Base-by-base conservation (phyloP, 2,797 vertebrate genomes). In the Ptychobarbus kaznakovi region DNA sequence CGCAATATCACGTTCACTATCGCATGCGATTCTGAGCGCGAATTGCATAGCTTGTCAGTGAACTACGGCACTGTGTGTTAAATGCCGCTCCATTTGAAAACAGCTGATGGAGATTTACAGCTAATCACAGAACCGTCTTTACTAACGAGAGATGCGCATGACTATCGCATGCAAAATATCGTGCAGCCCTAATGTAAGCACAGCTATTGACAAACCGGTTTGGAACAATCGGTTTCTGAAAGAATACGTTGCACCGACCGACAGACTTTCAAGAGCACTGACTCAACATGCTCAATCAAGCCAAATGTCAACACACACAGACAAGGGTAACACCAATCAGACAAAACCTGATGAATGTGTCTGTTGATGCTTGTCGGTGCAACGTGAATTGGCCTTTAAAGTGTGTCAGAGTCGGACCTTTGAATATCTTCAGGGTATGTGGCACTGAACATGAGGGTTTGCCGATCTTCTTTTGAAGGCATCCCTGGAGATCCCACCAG, bases 361-460 rank as follows among this genome's bases (percentile, higher is more conserved):
- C 6, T 63, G 61, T 12, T 12, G n/a, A 25, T 4, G 10, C 13
- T 10, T 58, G 56, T n/a, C 11, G 4, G 11, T 13, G 13, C 63
- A 65, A 32, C 0, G 6, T 65, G 28, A 65, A 32, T 65, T 32
- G 63, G 6, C 63, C 28, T 32, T 42, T 69, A 78, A 66, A 74
- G 46, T 3, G 40, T 4, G 5, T 10, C 2, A 15, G 20, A 83
- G 25, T 8, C 82, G 83, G 87, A 98, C 98, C 94, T 97, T 80
- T 96, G 97, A 88, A 99, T 97, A 91, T 96, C 96, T 69, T 96
- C 95, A 12, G 98, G 98, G 85, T 94, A 99, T 22, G 98, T 99
- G 28, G 98, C 98, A 69, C 98, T 99, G 83, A 99, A 99, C 97
- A 99, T 97, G 15, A 99, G 91, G 0, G 97, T 99, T 63, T 98